These are phyloP conservation scores for Drosophila greeni DNA, from an alignment of 2,888 invertebrate genomes.

Conservation along the genomic window DNA sequence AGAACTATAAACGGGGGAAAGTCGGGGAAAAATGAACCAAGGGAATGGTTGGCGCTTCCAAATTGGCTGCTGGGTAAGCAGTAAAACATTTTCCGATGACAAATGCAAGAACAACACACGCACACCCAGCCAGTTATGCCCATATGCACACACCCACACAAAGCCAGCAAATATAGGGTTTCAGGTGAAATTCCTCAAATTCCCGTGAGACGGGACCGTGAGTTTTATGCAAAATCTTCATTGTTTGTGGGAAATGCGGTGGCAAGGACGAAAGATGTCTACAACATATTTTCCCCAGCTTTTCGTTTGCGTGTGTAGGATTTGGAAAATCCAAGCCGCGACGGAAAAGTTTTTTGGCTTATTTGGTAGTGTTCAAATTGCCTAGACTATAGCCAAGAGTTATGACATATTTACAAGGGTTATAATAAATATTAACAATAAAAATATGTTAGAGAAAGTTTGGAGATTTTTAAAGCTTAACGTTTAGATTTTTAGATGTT, in stretches of 20 bases:
- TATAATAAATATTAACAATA: constrained; percentile 3
- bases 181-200: constrained; percentile 50
- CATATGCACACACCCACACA: constrained; percentile 22
- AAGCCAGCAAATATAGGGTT: constrained; percentile 41
- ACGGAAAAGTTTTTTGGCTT: constrained; percentile 23
- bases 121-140: constrained; percentile 13
- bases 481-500: neutral
- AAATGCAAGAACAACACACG: constrained; percentile 54
- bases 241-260: neutral
- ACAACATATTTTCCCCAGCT: constrained; percentile 12
- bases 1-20: constrained; percentile 3
- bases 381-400: constrained; percentile 3
- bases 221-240: constrained; percentile 18
- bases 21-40: neutral
- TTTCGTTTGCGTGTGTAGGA: constrained; percentile 15
- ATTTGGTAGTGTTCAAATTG: constrained; percentile 20
- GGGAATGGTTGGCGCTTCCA: constrained; percentile 23
- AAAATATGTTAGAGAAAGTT: neutral
- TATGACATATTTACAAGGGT: constrained; percentile 2
- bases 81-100: constrained; percentile 60
- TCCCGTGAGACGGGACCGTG: constrained; percentile 43
- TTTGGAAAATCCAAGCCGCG: constrained; percentile 23
- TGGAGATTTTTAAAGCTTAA: neutral
- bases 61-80: constrained; percentile 57
- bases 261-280: constrained; percentile 8